phyloP scores from a whole-genome alignment of 2,888 invertebrate species.

The Rhynchonema sp. region DNA sequence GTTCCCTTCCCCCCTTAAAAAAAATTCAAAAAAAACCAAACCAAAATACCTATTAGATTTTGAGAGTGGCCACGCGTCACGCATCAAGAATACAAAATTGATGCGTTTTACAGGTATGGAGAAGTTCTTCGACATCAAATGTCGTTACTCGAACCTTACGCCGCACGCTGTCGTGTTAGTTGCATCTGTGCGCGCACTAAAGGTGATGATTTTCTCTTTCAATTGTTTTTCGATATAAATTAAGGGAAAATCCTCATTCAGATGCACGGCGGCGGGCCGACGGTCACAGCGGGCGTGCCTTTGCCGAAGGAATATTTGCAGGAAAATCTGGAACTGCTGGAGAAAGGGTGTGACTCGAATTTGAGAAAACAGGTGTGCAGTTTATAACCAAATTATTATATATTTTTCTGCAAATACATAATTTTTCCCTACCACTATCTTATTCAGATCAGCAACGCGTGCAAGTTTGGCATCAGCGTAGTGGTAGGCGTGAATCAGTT shows the following conservation, averaged over 20 bases:
- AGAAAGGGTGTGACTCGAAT: slow-evolving; percentile 62
- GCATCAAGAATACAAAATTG: too few species aligned
- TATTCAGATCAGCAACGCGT: slow-evolving; percentile 62
- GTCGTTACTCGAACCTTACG: slow-evolving; percentile 49
- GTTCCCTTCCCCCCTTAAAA: too few species aligned
- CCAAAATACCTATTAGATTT: too few species aligned
- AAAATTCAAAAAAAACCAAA: too few species aligned
- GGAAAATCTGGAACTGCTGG: slow-evolving; percentile 58
- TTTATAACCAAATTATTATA: too few species aligned
- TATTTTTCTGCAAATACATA: background rate
- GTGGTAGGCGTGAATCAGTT: slow-evolving; percentile 79
- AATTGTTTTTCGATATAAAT: too few species aligned
- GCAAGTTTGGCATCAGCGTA: slow-evolving; percentile 70
- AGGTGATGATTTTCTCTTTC: too few species aligned
- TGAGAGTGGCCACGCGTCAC: too few species aligned
- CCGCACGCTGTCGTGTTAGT: slow-evolving; percentile 83
- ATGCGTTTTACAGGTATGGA: slow-evolving; percentile 14
- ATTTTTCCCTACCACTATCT: background rate
- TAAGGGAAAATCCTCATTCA: too few species aligned
- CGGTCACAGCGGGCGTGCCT: slow-evolving; percentile 50
- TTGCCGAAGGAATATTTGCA: slow-evolving; percentile 58
- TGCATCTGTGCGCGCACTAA: slow-evolving; percentile 74
- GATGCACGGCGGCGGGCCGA: slow-evolving; percentile 95
- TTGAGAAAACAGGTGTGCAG: slow-evolving; percentile 51
- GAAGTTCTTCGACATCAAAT: slow-evolving; percentile 26